Conservation (phyloP, 2,888 invertebrate genomes). For the Spodoptera exigua region DNA sequence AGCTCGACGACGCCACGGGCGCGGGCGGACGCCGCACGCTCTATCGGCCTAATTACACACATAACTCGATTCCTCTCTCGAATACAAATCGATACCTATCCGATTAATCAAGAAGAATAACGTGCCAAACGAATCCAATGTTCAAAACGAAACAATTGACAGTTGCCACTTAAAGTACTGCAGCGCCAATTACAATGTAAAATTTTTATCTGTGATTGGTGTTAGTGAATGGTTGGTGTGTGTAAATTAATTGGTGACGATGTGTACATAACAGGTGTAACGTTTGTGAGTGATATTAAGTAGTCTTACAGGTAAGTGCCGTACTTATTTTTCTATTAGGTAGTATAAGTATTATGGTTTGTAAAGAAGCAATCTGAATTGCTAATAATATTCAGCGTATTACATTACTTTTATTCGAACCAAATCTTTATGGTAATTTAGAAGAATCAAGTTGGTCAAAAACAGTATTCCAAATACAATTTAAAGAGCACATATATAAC, state of each 20-base stretch:
- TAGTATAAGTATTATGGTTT: neutral
- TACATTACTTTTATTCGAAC: conserved; percentile 1
- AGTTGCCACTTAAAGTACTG: conserved; percentile 37
- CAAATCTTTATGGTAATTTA: neutral
- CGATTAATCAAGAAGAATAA: conserved; percentile 70
- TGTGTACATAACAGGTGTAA: conserved; percentile 57
- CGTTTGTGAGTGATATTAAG: conserved; percentile 51
- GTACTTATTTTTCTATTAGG: conserved; percentile 1
- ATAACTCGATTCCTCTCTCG: conserved; percentile 60
- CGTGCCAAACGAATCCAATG: conserved; percentile 61
- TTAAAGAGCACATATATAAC: too few relatives aligned
- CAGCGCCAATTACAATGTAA: conserved; percentile 53
- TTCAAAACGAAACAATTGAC: conserved; percentile 59
- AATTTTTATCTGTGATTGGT: conserved; percentile 64
- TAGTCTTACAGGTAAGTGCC: conserved; percentile 61
- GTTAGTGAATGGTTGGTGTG: conserved; percentile 70
- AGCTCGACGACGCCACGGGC: conserved; percentile 75
- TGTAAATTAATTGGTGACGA: conserved; percentile 61
- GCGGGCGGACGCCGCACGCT: conserved; percentile 75
- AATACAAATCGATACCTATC: conserved; percentile 80
- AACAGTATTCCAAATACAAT: too few relatives aligned
- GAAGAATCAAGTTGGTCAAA: too few relatives aligned
- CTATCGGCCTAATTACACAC: conserved; percentile 59
- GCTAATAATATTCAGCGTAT: conserved; percentile 2
- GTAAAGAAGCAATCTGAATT: conserved; percentile 15